Evolutionary conservation across 2,113 vertebrate genomes (phyloP).

Genomic region (Ondatra zibethicus): DNA sequence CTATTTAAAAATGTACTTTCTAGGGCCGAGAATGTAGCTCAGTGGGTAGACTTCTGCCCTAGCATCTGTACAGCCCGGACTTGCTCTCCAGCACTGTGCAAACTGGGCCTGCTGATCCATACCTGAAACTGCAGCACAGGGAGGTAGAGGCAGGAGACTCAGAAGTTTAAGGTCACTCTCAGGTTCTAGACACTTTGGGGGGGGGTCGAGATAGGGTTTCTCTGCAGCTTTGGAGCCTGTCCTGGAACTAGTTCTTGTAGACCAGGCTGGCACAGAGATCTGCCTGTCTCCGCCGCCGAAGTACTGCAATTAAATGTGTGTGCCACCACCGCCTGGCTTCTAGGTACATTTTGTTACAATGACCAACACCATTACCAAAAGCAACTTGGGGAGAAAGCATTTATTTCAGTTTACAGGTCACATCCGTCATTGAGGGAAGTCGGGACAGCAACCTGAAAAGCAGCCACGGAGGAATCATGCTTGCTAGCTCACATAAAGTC

Average conservation of each 20-base stretch:
- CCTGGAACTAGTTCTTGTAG: too few species aligned
- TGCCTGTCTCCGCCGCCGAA: too few species aligned
- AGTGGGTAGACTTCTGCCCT: background rate
- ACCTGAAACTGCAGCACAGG: background rate
- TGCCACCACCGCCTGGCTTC: fast-evolving
- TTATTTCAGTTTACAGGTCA: background rate
- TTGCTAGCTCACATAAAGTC: background rate
- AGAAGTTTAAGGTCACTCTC: background rate
- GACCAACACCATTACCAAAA: background rate
- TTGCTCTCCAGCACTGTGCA: background rate
- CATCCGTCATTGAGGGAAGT: background rate
- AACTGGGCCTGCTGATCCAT: background rate
- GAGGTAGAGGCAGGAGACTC: background rate
- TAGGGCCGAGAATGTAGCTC: background rate
- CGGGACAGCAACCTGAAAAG: background rate
- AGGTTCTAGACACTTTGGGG: background rate
- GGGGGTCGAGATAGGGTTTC: too few species aligned
- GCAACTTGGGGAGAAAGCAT: background rate
- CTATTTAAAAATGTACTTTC: background rate
- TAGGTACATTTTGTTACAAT: background rate
- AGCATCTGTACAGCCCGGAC: background rate
- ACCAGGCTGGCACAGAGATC: too few species aligned
- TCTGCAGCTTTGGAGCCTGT: too few species aligned
- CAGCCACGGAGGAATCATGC: background rate
- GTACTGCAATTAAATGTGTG: too few species aligned